Percentiles rank a stretch among this genome's conserved stretches.
Conservation (phyloP, 2,888 invertebrate genomes). For the Teleogryllus oceanicus region DNA sequence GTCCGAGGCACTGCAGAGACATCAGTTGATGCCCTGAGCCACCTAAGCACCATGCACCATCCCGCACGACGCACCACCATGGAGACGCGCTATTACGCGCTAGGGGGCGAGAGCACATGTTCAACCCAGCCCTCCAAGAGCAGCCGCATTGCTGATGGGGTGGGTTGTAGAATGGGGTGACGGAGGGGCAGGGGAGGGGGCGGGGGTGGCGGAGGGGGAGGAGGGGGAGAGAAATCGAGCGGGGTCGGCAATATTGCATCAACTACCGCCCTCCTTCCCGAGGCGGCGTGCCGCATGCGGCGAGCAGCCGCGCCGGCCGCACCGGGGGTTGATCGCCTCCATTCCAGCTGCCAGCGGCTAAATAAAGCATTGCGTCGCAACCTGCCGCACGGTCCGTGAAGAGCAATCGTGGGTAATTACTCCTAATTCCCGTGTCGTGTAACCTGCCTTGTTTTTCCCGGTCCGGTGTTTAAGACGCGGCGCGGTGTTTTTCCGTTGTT, state of each 20-base stretch:
- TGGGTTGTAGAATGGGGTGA: too few species aligned
- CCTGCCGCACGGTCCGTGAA: neutral
- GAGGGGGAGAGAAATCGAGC: neutral
- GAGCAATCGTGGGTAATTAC: conserved; percentile 3
- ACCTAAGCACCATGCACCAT: too few species aligned
- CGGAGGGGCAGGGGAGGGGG: too few species aligned
- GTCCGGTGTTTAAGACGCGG: conserved; percentile 3
- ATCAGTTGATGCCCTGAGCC: too few species aligned
- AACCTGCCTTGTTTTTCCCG: conserved; percentile 18
- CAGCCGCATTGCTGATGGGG: too few species aligned
- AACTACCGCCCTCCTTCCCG: neutral
- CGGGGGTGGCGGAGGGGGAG: too few species aligned
- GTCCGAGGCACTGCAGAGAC: too few species aligned
- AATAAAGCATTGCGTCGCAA: neutral
- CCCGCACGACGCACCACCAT: too few species aligned
- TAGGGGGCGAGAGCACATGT: too few species aligned
- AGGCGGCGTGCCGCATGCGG: neutral
- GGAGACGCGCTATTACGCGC: too few species aligned
- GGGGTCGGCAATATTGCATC: neutral
- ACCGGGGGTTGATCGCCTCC: neutral
- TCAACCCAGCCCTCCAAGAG: too few species aligned
- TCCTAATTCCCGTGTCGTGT: neutral
- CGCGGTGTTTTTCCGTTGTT: neutral
- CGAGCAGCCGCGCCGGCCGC: neutral
- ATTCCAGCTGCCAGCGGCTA: neutral